phyloP scores from a whole-genome alignment of 1,140 invertebrate genomes.

The Eurosta solidaginis region DNA sequence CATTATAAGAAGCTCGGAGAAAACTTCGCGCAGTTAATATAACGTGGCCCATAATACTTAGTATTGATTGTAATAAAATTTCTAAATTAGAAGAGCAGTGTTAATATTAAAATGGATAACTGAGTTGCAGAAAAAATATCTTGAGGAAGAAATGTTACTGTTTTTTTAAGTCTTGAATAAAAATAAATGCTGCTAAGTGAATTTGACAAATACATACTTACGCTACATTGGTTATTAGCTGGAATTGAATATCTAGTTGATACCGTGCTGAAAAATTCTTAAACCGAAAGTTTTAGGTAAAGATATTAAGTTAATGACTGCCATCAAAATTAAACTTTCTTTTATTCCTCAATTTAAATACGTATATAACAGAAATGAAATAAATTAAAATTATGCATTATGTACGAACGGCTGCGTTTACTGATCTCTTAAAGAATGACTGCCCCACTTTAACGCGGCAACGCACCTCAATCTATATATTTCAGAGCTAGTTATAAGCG shows the following conservation, averaged over 20 bases:
- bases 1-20: neutral
- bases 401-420: neutral
- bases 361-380: no score
- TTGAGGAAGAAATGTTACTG: no score
- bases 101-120: no score
- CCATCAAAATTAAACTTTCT: constrained; percentile 1
- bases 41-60: neutral
- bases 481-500: neutral
- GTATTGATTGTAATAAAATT: neutral
- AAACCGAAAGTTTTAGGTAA: neutral
- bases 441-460: neutral
- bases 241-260: no score
- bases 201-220: neutral
- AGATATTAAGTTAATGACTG: neutral
- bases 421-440: no score
- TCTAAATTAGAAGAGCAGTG: no score
- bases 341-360: neutral
- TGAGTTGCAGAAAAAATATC: no score
- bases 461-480: neutral
- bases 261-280: neutral
- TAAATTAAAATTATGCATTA: neutral
- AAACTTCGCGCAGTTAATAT: neutral
- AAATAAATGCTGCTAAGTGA: neutral
- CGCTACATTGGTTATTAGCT: neutral
- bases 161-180: neutral